Evolutionary conservation across 2,797 vertebrate species (phyloP), one percentile per base, ranked within the genome.

Genomic region (Selene dorsalis): DNA sequence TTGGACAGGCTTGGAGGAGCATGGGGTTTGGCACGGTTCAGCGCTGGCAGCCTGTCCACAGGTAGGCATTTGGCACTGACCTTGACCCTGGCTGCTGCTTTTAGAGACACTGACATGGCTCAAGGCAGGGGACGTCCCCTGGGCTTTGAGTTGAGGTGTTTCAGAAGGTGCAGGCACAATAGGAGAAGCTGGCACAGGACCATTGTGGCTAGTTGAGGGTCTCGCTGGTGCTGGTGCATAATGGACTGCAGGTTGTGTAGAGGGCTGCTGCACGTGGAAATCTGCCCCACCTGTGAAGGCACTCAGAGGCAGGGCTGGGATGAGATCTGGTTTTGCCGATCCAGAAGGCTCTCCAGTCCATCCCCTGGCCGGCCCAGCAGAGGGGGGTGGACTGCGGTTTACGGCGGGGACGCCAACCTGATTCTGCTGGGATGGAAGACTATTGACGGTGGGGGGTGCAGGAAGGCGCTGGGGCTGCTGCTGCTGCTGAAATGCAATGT

Each of bases 1-100:
- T 53, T 93, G 95, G 88, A 94, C 92, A 16, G 73, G 70, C 84
- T 93, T 87, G 3, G 88, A 61, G 1, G 92, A 10, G 71, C 78
- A 52, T 2, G 87, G 79, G 57, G 82, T 91, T 63, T 95, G 32
- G 32, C 95, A 30, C 9, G 84, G 63, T 30, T 83, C 88, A 28
- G 58, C 53, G n/a, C 35, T 16, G 55, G 39, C 3, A 3, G 63
- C 81, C 60, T 79, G 84, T 72, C 76, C 85, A 41, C 56, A 63
- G 45, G 52, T 43, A 0, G 84, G 56, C 12, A 58, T 82, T 22
- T 88, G 88, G 61, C 63, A 80, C 26, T 63, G 84, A 83, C 67
- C 77, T 58, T 81, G 91, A 79, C 59, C 73, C 57, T 89, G 87
- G 30, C 67, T 85, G 69, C 59, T 79, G 82, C 56, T 85, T 78